Evolutionary conservation across 2,113 vertebrate genomes (phyloP), one percentile per base, ranked within the genome.

Genomic region (Onychorhynchus coronatus): DNA sequence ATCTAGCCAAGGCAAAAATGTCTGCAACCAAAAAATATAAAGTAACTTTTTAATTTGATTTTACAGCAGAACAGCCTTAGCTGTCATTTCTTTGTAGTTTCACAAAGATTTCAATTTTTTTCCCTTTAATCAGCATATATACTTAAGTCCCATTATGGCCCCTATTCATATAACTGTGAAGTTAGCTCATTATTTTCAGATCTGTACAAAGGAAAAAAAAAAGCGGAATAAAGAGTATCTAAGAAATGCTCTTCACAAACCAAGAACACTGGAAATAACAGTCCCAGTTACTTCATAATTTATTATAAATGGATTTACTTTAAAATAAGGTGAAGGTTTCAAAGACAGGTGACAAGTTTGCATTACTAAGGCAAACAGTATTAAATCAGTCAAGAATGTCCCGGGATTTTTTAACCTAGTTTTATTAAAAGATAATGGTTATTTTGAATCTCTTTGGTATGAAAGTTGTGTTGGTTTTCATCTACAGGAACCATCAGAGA

Each of bases 191-290:
- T 93, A 78, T 94, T 94, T 96, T 86, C 74, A 77, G 72, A 80
- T 46, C 27, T 75, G 44, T 42, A 71, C 25, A 19, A 53, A 63
- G 14, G 12, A 3, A 14, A 86, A 88, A 88, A n/a, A 35, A 9
- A 2, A 1, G 3, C 4, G 3, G 0, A 0, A 1, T n/a, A 41
- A 52, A 12, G 4, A 24, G 33, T 83, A 21, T 39, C 47, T 49
- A 75, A 88, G 52, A 94, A 93, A 94, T 31, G 49, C 49, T 70
- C n/a, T 93, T 87, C 76, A 82, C n/a, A 92, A 81, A 87, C 47
- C 15, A 76, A 72, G 53, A 82, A 37, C 30, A 4, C 37, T 91
- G 58, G 73, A 92, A 89, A 85, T 73, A 93, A 85, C 75, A 83
- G 49, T 59, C 59, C 63, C 33, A 86, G 55, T n/a, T 42, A 67